A percentile compares a stretch with the other conserved stretches of the same genome.
Conservation (phyloP, 2,113 vertebrate genomes). For the Rhombomys opimus region DNA sequence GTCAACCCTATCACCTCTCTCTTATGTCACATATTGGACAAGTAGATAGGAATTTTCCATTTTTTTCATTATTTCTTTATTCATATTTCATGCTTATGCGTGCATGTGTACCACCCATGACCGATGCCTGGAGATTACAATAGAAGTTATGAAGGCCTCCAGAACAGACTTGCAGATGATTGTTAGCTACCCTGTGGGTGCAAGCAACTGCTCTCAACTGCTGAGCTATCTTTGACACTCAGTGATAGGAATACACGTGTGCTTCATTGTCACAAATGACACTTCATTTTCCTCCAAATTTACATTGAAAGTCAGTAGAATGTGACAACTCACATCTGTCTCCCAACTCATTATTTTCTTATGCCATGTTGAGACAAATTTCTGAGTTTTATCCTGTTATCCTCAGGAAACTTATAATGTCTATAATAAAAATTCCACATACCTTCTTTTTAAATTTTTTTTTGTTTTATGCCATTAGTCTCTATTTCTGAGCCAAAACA, state of each 20-base stretch:
- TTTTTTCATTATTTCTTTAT: background rate
- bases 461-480: background rate
- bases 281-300: background rate
- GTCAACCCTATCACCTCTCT: background rate
- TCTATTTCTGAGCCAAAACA: background rate
- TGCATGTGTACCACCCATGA: no score
- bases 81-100: background rate
- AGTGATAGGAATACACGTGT: background rate
- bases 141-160: background rate
- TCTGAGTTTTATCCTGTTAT: background rate
- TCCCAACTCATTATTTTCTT: background rate
- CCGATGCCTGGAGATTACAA: background rate
- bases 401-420: background rate
- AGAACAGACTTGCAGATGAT: no score
- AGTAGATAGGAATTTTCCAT: background rate
- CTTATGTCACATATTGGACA: background rate
- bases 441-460: background rate
- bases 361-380: background rate
- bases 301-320: background rate
- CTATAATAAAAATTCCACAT: background rate
- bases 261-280: background rate
- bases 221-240: background rate
- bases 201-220: background rate
- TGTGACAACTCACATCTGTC: background rate
- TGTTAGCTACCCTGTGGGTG: background rate